Evolutionary conservation across 1,140 invertebrate species (phyloP).

Genomic region (Lordiphosa collinella): DNA sequence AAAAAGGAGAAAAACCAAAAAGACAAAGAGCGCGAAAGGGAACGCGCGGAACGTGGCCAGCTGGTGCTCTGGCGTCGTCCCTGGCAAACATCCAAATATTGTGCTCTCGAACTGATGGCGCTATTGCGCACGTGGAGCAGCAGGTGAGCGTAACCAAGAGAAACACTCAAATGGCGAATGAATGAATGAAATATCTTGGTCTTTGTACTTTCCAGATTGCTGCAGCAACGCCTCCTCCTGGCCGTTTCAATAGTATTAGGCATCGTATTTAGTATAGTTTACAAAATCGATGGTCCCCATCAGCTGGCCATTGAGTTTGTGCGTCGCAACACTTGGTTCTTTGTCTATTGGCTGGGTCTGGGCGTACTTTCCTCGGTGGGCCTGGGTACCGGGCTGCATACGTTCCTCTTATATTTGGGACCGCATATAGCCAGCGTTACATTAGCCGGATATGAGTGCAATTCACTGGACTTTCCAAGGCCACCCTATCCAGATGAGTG

Average conservation of each 20-base stretch:
- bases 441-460: constrained; percentile 98
- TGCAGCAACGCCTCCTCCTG: constrained; percentile 81
- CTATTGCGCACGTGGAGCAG: constrained; percentile 82
- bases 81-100: constrained; percentile 91
- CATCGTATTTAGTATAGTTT: constrained; percentile 77
- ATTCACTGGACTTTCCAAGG: constrained; percentile 94
- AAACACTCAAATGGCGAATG: too few relatives aligned
- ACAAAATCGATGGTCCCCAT: constrained; percentile 80
- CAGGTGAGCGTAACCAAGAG: constrained; percentile 76
- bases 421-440: constrained; percentile 97
- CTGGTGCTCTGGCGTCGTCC: constrained; percentile 94
- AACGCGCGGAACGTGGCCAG: constrained; percentile 82
- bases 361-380: constrained; percentile 98
- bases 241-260: constrained; percentile 78
- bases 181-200: too few relatives aligned
- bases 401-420: constrained; percentile 97
- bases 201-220: constrained; percentile 81
- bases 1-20: constrained; percentile 76
- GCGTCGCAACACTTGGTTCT: constrained; percentile 85
- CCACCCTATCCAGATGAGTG: constrained; percentile 93
- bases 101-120: constrained; percentile 86
- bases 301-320: constrained; percentile 79
- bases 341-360: constrained; percentile 95
- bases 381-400: constrained; percentile 98
- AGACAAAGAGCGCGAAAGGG: constrained; percentile 79